Evolutionary conservation across 2,888 invertebrate species (phyloP), one percentile per base, ranked within the genome.

Genomic region (Hyles lineata): DNA sequence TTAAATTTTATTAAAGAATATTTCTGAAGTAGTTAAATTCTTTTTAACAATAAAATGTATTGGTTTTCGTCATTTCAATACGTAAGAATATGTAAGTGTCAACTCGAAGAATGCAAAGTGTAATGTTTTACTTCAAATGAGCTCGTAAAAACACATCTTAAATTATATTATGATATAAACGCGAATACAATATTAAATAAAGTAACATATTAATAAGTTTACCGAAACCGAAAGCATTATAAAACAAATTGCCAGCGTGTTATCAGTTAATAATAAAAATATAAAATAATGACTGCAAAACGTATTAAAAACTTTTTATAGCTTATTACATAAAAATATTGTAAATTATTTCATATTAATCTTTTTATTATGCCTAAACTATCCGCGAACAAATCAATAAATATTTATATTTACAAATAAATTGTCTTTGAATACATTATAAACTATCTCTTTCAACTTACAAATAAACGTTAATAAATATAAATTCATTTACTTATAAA

Each of bases 121-220:
- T 5, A 23, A 23, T 43, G 19, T 11, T 32, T 11, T 50, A 67
- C 43, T 17, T 1, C 50, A 19, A 17, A 4, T 15, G 23, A 17
- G 17, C 7, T n/a, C 43, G 6, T 67, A 50, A 25, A 67, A 67
- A 7, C 43, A 23, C 2, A 21, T 43, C 43, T 43, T 43, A 63
- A 32, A 35, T 35, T 17, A 0, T 17, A 43, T 63, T 63, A 21
- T n/a, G 35, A 63, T 63, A 61, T 29, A 9, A n/a, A 35, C 35
- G n/a, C 62, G n/a, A 35, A n/a, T 19, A 52, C 19, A 52, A 35
- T 35, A 62, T 35, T 62, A 62, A 62, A 62, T 62, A 62, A 32
- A 2, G 62, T 2, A 32, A 62, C n/a, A 43, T 43, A 29, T 29
- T 29, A 29, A 29, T 25, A 32, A 43, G 32, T 62, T n/a, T 32